Conservation (phyloP, 2,113 vertebrate genomes). For the Euleptes europaea region DNA sequence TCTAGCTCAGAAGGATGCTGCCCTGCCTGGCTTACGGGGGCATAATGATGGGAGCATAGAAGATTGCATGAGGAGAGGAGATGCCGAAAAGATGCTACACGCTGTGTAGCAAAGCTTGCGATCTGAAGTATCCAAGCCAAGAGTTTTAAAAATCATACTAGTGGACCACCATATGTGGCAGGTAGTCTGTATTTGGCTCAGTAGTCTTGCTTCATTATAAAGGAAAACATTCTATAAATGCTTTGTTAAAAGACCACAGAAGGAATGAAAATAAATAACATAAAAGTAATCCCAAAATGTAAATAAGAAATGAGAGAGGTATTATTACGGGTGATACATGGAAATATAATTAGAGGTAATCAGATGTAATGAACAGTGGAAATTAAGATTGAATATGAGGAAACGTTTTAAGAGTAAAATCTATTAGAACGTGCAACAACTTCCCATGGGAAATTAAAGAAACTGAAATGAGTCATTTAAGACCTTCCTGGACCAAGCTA, state of each 20-base stretch:
- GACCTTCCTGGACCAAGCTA: neutral
- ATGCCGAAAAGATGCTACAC: too few species aligned
- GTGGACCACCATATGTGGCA: too few species aligned
- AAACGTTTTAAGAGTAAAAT: conserved; percentile 37
- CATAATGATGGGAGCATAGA: too few species aligned
- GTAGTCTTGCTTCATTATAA: neutral
- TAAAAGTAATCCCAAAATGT: neutral
- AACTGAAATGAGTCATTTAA: conserved; percentile 24
- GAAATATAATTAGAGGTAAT: conserved; percentile 32
- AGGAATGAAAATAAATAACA: neutral
- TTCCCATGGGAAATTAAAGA: conserved; percentile 33
- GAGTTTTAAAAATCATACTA: neutral
- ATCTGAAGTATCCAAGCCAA: too few species aligned
- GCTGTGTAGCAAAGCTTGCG: too few species aligned
- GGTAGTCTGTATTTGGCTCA: neutral
- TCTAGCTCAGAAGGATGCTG: too few species aligned
- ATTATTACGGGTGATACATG: neutral
- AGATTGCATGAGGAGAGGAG: too few species aligned
- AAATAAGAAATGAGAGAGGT: neutral
- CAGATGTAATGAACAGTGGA: conserved; percentile 23
- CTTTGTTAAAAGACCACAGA: neutral
- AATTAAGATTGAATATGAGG: conserved; percentile 34
- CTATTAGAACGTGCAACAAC: neutral
- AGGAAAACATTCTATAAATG: neutral
- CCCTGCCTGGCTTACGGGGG: too few species aligned